Conservation (phyloP, 64 coral and sea anemone genomes). For the Trachythela sp. region DNA sequence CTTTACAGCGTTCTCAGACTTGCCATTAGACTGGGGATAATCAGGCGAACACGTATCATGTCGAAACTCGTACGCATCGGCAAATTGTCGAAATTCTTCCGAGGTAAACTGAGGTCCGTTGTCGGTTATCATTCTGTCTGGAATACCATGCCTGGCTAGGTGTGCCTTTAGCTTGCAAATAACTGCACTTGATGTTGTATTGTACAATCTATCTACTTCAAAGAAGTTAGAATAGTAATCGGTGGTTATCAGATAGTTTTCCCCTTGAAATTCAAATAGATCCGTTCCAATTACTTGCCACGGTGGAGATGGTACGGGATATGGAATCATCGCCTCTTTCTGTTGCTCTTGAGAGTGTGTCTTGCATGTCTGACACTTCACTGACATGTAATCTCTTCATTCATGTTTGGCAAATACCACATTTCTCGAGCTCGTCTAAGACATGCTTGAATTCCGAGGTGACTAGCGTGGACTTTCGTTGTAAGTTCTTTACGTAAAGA, state of each 20-base stretch:
- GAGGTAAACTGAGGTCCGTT: no score
- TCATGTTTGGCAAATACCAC: not conserved
- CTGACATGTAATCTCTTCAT: not conserved
- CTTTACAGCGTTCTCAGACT: not conserved
- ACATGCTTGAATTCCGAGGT: not conserved
- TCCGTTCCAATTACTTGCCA: not conserved
- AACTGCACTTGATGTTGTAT: not conserved
- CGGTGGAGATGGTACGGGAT: not conserved
- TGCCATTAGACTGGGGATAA: conserved; percentile 4
- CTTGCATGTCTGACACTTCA: not conserved
- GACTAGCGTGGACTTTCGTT: not conserved
- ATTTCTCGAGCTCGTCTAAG: not conserved
- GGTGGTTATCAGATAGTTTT: not conserved
- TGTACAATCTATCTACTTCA: not conserved
- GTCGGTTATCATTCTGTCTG: no score
- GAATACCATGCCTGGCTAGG: no score
- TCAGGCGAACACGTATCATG: not conserved
- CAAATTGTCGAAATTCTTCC: no score
- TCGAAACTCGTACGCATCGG: not conserved
- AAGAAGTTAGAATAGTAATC: not conserved
- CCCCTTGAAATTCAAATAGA: not conserved
- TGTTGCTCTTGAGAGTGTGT: not conserved
- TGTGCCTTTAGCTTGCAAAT: not conserved
- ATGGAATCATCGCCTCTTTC: not conserved
- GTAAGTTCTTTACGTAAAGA: not conserved